Conservation (phyloP, 2,113 vertebrate species). For the Platysternon megacephalum region DNA sequence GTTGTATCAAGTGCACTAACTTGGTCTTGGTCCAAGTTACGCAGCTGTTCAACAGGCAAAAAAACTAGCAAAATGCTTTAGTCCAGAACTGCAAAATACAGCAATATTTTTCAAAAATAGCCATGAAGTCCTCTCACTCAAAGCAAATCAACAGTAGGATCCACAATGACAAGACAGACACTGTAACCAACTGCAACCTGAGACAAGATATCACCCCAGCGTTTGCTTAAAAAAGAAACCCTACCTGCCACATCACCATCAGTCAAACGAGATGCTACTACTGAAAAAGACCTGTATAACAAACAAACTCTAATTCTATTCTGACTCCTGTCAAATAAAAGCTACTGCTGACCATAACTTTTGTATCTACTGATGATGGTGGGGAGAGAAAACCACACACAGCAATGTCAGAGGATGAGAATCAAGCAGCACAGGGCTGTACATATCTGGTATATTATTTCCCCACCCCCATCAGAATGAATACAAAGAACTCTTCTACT, state of each 20-base stretch:
- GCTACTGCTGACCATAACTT: background rate
- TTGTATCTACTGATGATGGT: background rate
- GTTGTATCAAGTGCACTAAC: constrained; percentile 26
- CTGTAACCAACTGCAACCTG: background rate
- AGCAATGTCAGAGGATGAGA: background rate
- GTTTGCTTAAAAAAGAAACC: background rate
- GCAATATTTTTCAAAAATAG: constrained; percentile 49
- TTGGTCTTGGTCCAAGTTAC: constrained; percentile 42
- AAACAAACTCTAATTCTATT: background rate
- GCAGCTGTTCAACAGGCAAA: constrained; percentile 47
- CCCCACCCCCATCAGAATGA: background rate
- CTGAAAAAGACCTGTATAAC: background rate
- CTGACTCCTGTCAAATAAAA: background rate
- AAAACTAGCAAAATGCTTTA: constrained; percentile 38
- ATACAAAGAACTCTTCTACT: background rate
- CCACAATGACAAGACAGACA: background rate
- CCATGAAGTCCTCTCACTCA: constrained; percentile 36
- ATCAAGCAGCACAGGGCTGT: background rate
- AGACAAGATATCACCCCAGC: background rate
- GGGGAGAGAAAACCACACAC: background rate
- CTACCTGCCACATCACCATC: background rate
- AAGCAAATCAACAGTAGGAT: constrained; percentile 36
- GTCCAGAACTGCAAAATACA: background rate
- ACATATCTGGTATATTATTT: background rate
- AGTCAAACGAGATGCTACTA: rapidly evolving